Base-by-base conservation (phyloP, 2,888 invertebrate genomes). In the Scaptomyza polygonia region DNA sequence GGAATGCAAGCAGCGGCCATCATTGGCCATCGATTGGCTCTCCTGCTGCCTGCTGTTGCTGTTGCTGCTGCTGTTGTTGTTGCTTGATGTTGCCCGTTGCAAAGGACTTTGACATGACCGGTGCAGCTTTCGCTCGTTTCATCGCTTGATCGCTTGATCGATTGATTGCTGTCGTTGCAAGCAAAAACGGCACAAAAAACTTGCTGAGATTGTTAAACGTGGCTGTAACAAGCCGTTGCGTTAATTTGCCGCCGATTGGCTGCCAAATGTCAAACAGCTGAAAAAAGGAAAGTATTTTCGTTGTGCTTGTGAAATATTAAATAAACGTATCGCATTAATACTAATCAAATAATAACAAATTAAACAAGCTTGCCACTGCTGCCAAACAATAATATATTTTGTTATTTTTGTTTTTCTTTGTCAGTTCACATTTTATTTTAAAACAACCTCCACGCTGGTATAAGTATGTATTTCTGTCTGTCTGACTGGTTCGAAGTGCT, bases 211-310 rank as follows among this genome's bases (percentile, higher is more conserved):
- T 83, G 81, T 87, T 75, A 81, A 86, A 70, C 76, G 88, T 74
- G 89, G 77, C 78, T 83, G 85, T 78, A 89, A 87, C 82, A 88
- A 88, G 86, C 81, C 86, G 88, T 89, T 88, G 90, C 82, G 89
- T 90, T 84, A 90, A 90, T 90, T 90, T 90, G 89, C 90, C 87
- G 90, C 89, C 86, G 89, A 89, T 89, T 89, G 89, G 81, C 86
- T 86, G 82, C 85, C 87, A 84, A 86, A 86, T 81, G 77, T 74
- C 72, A 72, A 62, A 67, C 52, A 56, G 67, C 72, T 63, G 57
- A 44, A 80, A 71, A 67, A 79, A n/a, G n/a, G 73, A 83, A 86
- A 88, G 86, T 81, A 44, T 44, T 18, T 49, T 34, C n/a, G n/a
- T 11, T 32, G n/a, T 18, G 12, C 16, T 54, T 40, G 44, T 39